These are phyloP conservation scores for Dermolepida albohirtum DNA, from an alignment of 2,888 invertebrate genomes.

Conservation along the genomic window DNA sequence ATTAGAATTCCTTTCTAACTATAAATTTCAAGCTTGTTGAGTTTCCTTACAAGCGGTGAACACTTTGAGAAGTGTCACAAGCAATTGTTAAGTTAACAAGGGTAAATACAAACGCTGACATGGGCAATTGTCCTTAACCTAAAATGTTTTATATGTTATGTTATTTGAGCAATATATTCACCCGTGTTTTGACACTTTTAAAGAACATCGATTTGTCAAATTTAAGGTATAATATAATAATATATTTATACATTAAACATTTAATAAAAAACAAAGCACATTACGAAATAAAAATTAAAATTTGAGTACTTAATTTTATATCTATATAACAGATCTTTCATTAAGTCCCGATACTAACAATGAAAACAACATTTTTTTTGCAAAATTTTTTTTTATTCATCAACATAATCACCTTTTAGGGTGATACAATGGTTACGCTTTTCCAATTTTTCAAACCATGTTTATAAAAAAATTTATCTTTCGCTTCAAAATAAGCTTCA, in stretches of 20 bases:
- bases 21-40: slow-evolving; percentile 34
- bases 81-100: slow-evolving; percentile 34
- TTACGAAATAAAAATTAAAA: too few species aligned
- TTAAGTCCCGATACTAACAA: too few species aligned
- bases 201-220: slow-evolving; percentile 8
- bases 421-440: too few species aligned
- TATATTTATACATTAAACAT: not conserved
- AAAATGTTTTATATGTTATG: slow-evolving; percentile 19
- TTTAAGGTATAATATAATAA: not conserved
- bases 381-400: too few species aligned
- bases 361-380: too few species aligned
- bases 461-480: too few species aligned
- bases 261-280: too few species aligned
- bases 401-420: too few species aligned
- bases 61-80: slow-evolving; percentile 29
- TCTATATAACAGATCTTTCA: too few species aligned
- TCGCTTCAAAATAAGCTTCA: too few species aligned
- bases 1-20: slow-evolving; percentile 17
- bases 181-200: slow-evolving; percentile 32
- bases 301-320: too few species aligned
- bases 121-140: slow-evolving; percentile 21
- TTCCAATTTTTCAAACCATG: too few species aligned
- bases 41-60: slow-evolving; percentile 25
- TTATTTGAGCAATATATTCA: slow-evolving; percentile 15
- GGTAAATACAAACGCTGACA: slow-evolving; percentile 32